A percentile compares a stretch with the other conserved stretches of the same genome.
Evolutionary conservation across 2,888 invertebrate species (phyloP).

Genomic region (Candidula unifasciata): DNA sequence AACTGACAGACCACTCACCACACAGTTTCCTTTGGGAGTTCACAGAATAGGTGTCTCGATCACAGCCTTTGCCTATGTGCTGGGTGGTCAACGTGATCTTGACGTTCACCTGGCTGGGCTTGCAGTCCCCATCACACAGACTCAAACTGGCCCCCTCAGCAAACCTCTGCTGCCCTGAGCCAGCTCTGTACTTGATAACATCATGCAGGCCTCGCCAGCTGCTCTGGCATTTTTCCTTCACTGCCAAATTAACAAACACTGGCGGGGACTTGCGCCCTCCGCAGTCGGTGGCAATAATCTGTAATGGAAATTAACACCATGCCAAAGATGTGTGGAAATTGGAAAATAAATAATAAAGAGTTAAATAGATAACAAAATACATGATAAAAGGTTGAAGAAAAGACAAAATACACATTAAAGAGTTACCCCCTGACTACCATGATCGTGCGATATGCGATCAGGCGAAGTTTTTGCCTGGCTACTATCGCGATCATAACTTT

Average conservation of each 20-base stretch:
- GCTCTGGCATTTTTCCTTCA: conserved; percentile 87
- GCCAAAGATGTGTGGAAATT: conserved; percentile 83
- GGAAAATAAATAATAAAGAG: neutral
- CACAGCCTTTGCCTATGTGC: conserved; percentile 97
- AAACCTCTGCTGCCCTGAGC: conserved; percentile 87
- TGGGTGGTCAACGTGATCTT: conserved; percentile 85
- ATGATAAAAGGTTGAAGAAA: too few species aligned
- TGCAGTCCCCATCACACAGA: conserved; percentile 78
- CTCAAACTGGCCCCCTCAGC: conserved; percentile 85
- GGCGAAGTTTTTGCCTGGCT: too few species aligned
- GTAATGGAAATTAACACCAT: conserved; percentile 71
- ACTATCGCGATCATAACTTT: too few species aligned
- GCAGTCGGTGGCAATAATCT: conserved; percentile 97
- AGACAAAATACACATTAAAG: too few species aligned
- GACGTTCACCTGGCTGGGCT: conserved; percentile 78
- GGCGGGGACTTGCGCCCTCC: conserved; percentile 96
- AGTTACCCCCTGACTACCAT: too few species aligned
- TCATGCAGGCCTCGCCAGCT: conserved; percentile 84
- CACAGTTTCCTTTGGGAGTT: conserved; percentile 90
- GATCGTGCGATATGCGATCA: too few species aligned
- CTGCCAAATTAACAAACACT: conserved; percentile 96
- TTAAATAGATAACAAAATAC: too few species aligned
- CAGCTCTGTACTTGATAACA: conserved; percentile 91
- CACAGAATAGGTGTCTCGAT: conserved; percentile 93
- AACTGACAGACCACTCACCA: conserved; percentile 79